Evolutionary conservation across 1,140 invertebrate species (phyloP).

Genomic region (Onthophagus taurus): DNA sequence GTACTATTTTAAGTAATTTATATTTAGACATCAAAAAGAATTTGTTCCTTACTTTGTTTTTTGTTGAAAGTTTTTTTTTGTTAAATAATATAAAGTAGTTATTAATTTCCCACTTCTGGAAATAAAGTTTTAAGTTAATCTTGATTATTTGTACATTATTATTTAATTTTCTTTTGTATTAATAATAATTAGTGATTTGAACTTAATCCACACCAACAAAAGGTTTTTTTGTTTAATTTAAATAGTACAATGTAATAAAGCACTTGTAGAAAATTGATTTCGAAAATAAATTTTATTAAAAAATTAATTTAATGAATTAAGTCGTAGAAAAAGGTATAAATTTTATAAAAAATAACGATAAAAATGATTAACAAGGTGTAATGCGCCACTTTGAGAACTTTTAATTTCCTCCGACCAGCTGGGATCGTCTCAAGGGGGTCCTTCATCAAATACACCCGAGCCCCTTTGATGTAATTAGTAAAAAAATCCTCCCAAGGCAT

Average conservation of each 20-base stretch:
- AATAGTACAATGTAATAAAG: too few relatives aligned
- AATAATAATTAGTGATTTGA: too few relatives aligned
- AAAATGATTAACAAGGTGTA: conserved; percentile 17
- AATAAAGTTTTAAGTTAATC: too few relatives aligned
- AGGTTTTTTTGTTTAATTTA: too few relatives aligned
- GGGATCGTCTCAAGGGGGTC: conserved; percentile 45
- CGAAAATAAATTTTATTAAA: too few relatives aligned
- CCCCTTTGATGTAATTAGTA: conserved; percentile 45
- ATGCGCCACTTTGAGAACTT: conserved; percentile 25
- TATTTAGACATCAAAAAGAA: background rate
- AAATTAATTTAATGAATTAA: background rate
- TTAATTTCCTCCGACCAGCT: conserved; percentile 22
- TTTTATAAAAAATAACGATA: background rate
- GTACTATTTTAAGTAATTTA: background rate
- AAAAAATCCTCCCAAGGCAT: conserved; percentile 54
- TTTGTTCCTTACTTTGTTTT: background rate
- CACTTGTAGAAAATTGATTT: too few relatives aligned
- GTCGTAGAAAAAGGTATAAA: background rate
- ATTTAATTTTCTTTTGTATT: too few relatives aligned
- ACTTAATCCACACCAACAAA: too few relatives aligned
- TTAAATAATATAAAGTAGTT: too few relatives aligned
- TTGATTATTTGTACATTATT: too few relatives aligned
- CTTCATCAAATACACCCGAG: conserved; percentile 49
- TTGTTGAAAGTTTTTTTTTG: too few relatives aligned
- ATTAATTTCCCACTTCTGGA: too few relatives aligned